Evolutionary conservation across 2,113 vertebrate genomes (phyloP).

Genomic region (Bufo gargarizans): DNA sequence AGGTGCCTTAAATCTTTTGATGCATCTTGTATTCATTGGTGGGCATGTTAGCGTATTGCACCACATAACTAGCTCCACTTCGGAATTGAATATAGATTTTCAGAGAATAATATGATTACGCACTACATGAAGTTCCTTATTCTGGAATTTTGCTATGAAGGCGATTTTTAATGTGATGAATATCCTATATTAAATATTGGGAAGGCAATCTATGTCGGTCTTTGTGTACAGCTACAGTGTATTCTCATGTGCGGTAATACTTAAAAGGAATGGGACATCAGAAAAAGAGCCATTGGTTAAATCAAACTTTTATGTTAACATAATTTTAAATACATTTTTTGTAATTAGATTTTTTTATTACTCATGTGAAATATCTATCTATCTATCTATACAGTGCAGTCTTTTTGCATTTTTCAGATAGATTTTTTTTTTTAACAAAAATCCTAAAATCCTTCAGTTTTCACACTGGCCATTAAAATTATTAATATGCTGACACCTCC

Average conservation of each 20-base stretch:
- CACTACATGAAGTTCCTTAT: background rate
- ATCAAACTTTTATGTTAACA: too few species aligned
- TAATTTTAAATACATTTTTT: too few species aligned
- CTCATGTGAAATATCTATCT: too few species aligned
- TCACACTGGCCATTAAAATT: too few species aligned
- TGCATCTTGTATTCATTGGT: constrained; percentile 80
- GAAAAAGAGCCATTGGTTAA: too few species aligned
- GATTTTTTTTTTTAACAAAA: too few species aligned
- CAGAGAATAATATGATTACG: constrained; percentile 59
- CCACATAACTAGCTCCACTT: constrained; percentile 63
- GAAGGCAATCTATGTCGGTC: background rate
- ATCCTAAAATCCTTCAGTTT: too few species aligned
- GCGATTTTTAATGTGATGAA: background rate
- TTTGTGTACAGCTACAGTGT: background rate
- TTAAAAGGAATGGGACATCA: too few species aligned
- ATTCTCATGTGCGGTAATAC: background rate
- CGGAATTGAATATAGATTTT: constrained; percentile 66
- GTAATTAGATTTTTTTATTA: too few species aligned
- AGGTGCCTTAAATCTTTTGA: constrained; percentile 82
- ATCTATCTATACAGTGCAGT: too few species aligned
- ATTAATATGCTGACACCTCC: too few species aligned
- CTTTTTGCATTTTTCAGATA: too few species aligned
- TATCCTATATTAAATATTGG: background rate
- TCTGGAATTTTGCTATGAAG: background rate
- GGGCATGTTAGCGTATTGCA: constrained; percentile 71